Evolutionary conservation across 2,888 invertebrate genomes (phyloP), one percentile per base, ranked within the genome.

Genomic region (Melieria picta): DNA sequence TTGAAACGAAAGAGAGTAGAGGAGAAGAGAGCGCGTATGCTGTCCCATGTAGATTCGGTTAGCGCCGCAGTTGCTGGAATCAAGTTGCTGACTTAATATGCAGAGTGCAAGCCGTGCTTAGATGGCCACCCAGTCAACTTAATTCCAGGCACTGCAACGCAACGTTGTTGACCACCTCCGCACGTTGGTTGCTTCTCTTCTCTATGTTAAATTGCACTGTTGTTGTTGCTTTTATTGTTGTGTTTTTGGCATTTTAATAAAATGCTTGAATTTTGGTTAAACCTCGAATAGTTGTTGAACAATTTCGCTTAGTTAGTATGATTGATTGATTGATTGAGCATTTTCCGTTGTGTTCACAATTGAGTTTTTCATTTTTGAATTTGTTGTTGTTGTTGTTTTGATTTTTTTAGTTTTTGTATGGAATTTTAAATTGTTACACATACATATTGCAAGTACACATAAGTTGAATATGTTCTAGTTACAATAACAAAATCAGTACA

Each of bases 111-210:
- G 83, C 82, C 82, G 77, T 79, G 80, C 80, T 79, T 74, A 76
- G 77, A 81, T 81, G 86, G 86, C 87, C 82, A 87, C 85, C 85
- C 86, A 86, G 86, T 86, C 86, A 86, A 86, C 86, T 87, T 85
- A 83, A 86, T 86, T 86, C 86, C 86, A 86, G 86, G 87, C 84
- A 87, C 82, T 82, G 86, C 83, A 84, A 84, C 81, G 79, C 81
- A 84, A 66, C 46, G 63, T 45, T 11, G 45, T 60, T 58, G 47
- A 48, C 7, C 13, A 30, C 1, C 13, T 52, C 13, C 13, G 52
- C 52, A 52, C 9, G 11, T 11, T 30, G 30, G 61, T 16, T 42
- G 16, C n/a, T 11, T 10, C 52, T 64, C 65, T 57, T 50, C 1
- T 62, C 45, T 10, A 30, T 5, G 10, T 42, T 58, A 16, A 13